These are phyloP conservation scores for Ailuropoda melanoleuca DNA, from an alignment of 2,113 vertebrate genomes.

Conservation along the genomic window DNA sequence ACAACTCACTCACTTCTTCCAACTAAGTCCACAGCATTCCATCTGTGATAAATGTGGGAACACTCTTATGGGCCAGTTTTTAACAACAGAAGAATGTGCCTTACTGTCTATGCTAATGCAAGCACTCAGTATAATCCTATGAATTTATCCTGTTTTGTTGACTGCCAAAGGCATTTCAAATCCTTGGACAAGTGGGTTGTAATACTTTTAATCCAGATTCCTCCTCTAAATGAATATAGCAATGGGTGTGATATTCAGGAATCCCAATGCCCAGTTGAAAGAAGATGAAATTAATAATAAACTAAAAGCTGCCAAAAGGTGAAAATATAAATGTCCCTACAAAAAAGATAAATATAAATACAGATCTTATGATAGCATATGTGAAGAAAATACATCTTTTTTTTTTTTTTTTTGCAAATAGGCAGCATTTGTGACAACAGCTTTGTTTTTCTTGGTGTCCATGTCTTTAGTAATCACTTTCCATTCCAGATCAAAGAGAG, in stretches of 20 bases:
- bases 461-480: slow-evolving; percentile 61
- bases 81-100: slow-evolving; percentile 22
- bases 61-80: neutral
- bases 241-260: neutral
- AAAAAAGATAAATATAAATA: slow-evolving; percentile 18
- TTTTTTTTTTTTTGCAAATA: slow-evolving; percentile 19
- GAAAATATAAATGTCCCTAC: neutral
- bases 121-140: neutral
- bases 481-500: slow-evolving; percentile 70
- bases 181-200: neutral
- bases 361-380: neutral
- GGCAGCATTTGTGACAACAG: neutral
- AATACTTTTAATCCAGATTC: slow-evolving; percentile 17
- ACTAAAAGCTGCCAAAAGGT: neutral
- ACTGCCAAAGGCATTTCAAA: neutral
- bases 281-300: slow-evolving; percentile 1
- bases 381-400: neutral
- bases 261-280: neutral
- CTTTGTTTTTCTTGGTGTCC: neutral
- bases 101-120: neutral
- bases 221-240: neutral
- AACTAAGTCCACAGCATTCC: neutral
- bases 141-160: neutral
- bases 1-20: neutral
- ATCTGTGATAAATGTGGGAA: slow-evolving; percentile 57